phyloP scores from a whole-genome alignment of 2,888 invertebrate species.

The Papilio demoleus region DNA sequence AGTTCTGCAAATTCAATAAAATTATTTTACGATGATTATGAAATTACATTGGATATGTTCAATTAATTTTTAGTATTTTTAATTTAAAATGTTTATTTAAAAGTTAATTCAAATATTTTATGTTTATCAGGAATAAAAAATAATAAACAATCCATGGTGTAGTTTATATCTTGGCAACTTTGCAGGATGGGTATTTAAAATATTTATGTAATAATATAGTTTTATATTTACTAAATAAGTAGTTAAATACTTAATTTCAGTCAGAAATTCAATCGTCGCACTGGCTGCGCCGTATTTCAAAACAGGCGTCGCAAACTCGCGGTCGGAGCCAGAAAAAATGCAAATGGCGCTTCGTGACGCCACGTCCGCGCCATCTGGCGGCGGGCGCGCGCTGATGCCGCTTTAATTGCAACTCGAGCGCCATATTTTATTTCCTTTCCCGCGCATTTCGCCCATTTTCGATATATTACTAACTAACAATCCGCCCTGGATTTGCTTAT shows the following conservation, averaged over 20 bases:
- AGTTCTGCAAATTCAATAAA: background rate
- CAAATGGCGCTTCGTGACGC: constrained; percentile 54
- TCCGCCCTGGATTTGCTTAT: background rate
- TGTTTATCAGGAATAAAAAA: too few species aligned
- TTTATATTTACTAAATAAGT: background rate
- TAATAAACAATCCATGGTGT: too few species aligned
- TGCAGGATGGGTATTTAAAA: too few species aligned
- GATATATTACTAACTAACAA: constrained; percentile 1
- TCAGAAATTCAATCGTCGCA: constrained; percentile 17
- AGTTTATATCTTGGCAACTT: too few species aligned
- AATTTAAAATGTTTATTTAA: background rate
- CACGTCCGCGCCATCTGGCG: constrained; percentile 52
- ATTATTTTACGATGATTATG: background rate
- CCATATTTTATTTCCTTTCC: constrained; percentile 37
- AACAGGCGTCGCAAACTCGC: constrained; percentile 31
- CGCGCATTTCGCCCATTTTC: constrained; percentile 30
- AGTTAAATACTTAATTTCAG: constrained; percentile 10
- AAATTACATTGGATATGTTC: background rate
- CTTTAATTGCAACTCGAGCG: constrained; percentile 48
- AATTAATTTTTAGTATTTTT: background rate
- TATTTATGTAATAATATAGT: background rate
- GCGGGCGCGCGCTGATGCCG: constrained; percentile 49
- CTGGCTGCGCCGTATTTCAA: constrained; percentile 25
- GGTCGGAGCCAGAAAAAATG: constrained; percentile 50
- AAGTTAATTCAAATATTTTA: background rate